Base-by-base conservation (phyloP, 2,797 vertebrate species). In the Phoeniculus purpureus region DNA sequence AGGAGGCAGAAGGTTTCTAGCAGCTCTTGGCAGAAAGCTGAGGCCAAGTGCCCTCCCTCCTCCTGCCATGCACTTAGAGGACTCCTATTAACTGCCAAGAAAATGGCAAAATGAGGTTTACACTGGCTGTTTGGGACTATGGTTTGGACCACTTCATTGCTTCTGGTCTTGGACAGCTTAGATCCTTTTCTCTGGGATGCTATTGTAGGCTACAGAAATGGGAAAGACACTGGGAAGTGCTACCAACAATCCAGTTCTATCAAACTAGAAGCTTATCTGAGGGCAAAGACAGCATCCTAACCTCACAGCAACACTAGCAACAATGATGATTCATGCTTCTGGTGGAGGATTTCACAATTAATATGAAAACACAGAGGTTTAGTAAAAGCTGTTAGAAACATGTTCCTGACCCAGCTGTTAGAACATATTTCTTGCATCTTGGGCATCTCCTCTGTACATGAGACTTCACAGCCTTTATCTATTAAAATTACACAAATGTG, bases 1-100 rank as follows among this genome's bases (percentile, higher is more conserved):
- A 11, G 76, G 66, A 93, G 85, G 72, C 81, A 94, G 61, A 92
- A 88, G 94, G 51, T 65, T 91, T 93, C 64, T 81, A 72, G 81
- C 76, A 72, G 70, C 26, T 92, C 56, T 93, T 94, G 67, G 70
- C 77, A 87, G 48, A 79, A 89, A 5, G 3, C 25, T 73, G 40
- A 64, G 51, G 86, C 79, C 61, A 88, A 72, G 31, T 22, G 77
- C 87, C 68, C 54, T 85, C 79, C 77, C 61, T 85, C 58, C 78
- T 88, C 70, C 76, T 90, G 72, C 60, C 43, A 50, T 68, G 88
- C 23, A 10, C 66, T 82, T 79, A 66, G 64, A 93, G 84, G 29
- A 85, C 52, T 71, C 83, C 74, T 60, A 19, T 12, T 74, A 40
- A 64, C 76, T 72, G 90, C 89, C 76, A 94, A 95, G 79, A 91